These are phyloP conservation scores for Sphenopsis melanotis DNA, from an alignment of 2,797 vertebrate species.

Conservation along the genomic window DNA sequence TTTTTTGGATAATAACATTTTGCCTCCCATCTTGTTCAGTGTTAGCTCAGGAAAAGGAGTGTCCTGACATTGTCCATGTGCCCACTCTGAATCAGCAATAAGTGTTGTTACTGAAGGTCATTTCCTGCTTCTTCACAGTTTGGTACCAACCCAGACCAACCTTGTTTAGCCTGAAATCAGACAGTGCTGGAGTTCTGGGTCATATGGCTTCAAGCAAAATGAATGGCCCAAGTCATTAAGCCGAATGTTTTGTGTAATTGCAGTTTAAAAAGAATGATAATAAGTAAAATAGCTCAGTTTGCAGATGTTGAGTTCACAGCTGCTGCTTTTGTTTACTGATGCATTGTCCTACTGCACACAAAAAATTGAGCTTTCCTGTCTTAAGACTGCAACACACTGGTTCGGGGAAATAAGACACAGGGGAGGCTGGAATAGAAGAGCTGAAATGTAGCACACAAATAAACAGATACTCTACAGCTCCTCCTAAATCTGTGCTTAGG, in stretches of 20 bases:
- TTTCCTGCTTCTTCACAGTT: neutral
- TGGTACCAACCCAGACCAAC: neutral
- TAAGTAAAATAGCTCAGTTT: neutral
- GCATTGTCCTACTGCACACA: neutral
- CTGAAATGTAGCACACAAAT: neutral
- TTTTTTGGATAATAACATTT: neutral
- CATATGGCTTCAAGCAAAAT: neutral
- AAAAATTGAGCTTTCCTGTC: neutral
- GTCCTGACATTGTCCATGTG: neutral
- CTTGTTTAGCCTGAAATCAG: neutral
- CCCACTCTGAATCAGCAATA: neutral
- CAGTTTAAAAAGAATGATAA: neutral
- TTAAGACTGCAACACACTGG: neutral
- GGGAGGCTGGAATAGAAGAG: neutral
- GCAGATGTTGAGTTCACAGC: neutral
- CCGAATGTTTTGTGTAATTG: neutral
- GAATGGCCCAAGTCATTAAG: neutral
- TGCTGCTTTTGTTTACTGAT: slow-evolving; percentile 12
- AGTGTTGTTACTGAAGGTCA: neutral
- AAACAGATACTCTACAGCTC: neutral
- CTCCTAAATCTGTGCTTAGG: neutral
- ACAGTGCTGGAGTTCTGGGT: neutral
- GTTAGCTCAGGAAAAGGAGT: neutral
- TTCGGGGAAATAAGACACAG: neutral
- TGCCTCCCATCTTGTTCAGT: neutral